Conservation (phyloP, 2,888 invertebrate genomes). For the Cephus runcator region DNA sequence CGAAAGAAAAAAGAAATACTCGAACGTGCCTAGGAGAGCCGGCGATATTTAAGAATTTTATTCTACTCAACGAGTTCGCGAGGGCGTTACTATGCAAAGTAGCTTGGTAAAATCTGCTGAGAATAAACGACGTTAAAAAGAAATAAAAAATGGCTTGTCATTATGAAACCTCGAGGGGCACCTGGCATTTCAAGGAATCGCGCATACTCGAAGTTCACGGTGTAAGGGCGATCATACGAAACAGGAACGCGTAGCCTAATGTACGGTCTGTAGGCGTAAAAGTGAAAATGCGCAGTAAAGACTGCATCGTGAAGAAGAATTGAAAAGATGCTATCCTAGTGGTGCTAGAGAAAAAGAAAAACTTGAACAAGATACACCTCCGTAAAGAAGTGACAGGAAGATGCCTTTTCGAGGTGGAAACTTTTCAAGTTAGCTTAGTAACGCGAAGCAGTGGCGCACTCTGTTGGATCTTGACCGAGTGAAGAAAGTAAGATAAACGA, state of each 20-base stretch:
- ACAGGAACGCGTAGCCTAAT: neutral
- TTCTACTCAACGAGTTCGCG: neutral
- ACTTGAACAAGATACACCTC: neutral
- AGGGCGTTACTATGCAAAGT: neutral
- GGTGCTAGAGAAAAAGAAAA: neutral
- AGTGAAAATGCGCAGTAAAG: neutral
- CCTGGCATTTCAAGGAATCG: neutral
- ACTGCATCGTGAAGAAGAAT: neutral
- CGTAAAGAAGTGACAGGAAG: neutral
- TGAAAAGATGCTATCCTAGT: neutral
- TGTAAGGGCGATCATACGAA: neutral
- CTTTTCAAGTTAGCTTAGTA: neutral
- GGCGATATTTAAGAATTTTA: neutral
- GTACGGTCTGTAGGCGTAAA: neutral
- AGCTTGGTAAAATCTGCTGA: neutral
- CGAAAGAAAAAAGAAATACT: neutral
- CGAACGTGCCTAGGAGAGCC: neutral
- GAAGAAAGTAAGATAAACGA: neutral
- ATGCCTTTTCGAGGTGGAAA: neutral
- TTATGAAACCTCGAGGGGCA: neutral
- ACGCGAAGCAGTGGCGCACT: neutral
- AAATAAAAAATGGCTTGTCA: neutral
- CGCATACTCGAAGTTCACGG: neutral
- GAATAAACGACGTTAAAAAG: neutral
- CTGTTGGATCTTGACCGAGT: neutral